A percentile compares a stretch with the other conserved stretches of the same genome.
Evolutionary conservation across 2,888 invertebrate species (phyloP).

Genomic region (Chydorus sphaericus): DNA sequence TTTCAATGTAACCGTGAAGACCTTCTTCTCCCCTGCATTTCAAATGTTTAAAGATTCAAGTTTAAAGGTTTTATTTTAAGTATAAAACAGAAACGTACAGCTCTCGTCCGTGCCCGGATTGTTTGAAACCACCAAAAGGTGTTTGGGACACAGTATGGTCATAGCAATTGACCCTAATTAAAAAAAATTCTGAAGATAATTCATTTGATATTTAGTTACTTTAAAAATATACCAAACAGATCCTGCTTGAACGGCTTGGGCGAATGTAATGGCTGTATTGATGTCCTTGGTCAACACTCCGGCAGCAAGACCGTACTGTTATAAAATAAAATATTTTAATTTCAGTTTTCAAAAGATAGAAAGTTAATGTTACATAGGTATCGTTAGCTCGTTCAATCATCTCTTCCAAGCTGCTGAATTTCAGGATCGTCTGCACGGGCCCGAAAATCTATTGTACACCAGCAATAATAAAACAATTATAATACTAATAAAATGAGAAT

Average conservation of each 20-base stretch:
- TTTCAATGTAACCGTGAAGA: conserved; percentile 58
- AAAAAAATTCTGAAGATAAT: conserved; percentile 7
- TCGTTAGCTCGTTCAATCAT: conserved; percentile 67
- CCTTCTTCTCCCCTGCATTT: conserved; percentile 54
- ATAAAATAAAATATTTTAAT: neutral
- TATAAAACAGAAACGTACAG: conserved; percentile 25
- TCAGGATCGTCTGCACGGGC: conserved; percentile 71
- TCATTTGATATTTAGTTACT: neutral
- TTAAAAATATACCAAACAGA: conserved; percentile 50
- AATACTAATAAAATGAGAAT: neutral
- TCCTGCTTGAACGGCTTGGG: conserved; percentile 59
- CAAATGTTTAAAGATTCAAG: neutral
- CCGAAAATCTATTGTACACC: conserved; percentile 59
- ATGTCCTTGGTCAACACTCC: conserved; percentile 67
- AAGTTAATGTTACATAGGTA: no score
- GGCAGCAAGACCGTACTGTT: conserved; percentile 58
- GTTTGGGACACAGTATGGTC: conserved; percentile 54
- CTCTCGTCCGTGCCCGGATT: conserved; percentile 73
- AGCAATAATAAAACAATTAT: neutral
- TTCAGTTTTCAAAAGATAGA: no score
- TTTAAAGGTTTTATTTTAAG: neutral
- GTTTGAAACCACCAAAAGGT: conserved; percentile 79
- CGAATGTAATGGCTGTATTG: conserved; percentile 56
- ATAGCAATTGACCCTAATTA: conserved; percentile 57
- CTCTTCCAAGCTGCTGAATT: conserved; percentile 60